phyloP scores from a whole-genome alignment of 2,113 vertebrate genomes.

The Triplophysa dalaica region DNA sequence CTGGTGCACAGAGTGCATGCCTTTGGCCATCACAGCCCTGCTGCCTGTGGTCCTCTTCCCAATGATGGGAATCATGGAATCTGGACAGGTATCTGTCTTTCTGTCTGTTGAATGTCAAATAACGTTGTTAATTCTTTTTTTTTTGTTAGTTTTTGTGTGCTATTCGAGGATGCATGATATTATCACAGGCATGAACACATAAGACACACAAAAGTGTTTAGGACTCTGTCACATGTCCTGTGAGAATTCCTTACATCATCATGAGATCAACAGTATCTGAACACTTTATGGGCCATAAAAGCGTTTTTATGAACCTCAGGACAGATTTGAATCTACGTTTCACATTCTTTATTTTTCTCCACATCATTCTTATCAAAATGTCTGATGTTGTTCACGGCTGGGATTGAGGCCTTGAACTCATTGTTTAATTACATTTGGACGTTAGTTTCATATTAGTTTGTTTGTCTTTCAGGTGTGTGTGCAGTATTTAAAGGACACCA shows the following conservation, averaged over 20 bases:
- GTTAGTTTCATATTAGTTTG: neutral
- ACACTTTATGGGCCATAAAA: constrained; percentile 51
- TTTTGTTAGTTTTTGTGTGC: neutral
- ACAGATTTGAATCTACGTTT: neutral
- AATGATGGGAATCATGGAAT: constrained; percentile 88
- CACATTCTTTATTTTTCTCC: neutral
- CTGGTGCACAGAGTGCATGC: constrained; percentile 92
- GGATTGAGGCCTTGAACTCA: too few species aligned
- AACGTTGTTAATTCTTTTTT: too few species aligned
- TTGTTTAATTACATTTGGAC: neutral
- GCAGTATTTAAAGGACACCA: constrained; percentile 88
- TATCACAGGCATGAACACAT: neutral
- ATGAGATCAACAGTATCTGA: neutral
- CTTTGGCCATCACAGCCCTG: constrained; percentile 85
- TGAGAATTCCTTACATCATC: constrained; percentile 3
- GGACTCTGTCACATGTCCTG: neutral
- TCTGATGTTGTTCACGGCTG: too few species aligned
- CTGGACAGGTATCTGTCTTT: constrained; percentile 70
- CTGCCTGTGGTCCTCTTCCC: constrained; percentile 88
- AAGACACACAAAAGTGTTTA: neutral
- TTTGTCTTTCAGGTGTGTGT: constrained; percentile 77
- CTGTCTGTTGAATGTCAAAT: too few species aligned
- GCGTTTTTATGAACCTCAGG: neutral
- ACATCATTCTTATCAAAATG: neutral
- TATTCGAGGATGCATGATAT: neutral